Conservation (phyloP, 2,113 vertebrate species). For the Pollachius pollachius region DNA sequence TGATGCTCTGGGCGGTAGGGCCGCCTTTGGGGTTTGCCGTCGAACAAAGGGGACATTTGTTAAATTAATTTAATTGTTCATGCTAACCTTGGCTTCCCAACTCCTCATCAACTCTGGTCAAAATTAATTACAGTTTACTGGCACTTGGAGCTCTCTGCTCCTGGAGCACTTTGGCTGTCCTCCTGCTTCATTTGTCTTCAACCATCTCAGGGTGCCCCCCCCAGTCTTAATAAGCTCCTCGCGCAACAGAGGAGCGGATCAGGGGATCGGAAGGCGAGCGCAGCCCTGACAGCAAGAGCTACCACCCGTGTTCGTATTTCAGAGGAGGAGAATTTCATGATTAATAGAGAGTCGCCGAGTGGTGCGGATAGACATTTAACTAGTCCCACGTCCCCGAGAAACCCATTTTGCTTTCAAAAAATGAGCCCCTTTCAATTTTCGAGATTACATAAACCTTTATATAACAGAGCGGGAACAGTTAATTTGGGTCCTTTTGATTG, state of each 20-base stretch:
- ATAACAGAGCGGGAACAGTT: constrained; percentile 34
- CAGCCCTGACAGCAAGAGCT: constrained; percentile 36
- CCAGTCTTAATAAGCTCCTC: constrained; percentile 44
- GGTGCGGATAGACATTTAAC: constrained; percentile 47
- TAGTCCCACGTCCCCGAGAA: constrained; percentile 28
- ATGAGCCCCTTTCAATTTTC: constrained; percentile 30
- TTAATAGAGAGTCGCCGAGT: constrained; percentile 52
- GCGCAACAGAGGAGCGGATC: constrained; percentile 42
- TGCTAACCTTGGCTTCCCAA: constrained; percentile 50
- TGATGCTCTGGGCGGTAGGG: constrained; percentile 6
- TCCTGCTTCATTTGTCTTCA: constrained; percentile 57
- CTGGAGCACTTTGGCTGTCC: constrained; percentile 54
- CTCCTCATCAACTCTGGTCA: constrained; percentile 54
- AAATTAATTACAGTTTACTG: constrained; percentile 67
- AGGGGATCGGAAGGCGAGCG: constrained; percentile 32
- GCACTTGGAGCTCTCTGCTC: constrained; percentile 60
- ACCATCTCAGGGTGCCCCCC: constrained; percentile 39
- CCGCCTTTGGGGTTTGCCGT: constrained; percentile 1
- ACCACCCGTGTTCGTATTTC: constrained; percentile 54
- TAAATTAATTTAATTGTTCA: constrained; percentile 36
- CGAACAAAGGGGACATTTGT: constrained; percentile 19
- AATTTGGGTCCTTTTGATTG: constrained; percentile 5
- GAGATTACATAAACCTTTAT: constrained; percentile 59
- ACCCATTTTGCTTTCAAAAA: constrained; percentile 37
- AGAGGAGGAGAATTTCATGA: constrained; percentile 46